phyloP scores from a whole-genome alignment of 2,113 vertebrate genomes.

The Lipophrys pholis region DNA sequence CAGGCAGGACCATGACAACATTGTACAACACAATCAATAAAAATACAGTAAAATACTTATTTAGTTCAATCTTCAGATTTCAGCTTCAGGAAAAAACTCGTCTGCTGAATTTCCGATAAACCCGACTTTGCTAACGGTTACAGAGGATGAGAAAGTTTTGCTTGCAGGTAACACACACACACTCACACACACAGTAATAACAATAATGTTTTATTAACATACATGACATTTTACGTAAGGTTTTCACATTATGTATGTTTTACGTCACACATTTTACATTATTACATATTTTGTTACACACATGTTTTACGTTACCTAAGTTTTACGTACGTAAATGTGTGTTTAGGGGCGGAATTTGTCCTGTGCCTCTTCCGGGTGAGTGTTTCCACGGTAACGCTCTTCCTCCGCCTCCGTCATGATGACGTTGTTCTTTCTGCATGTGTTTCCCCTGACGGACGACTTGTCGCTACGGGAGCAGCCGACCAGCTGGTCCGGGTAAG shows the following conservation, averaged over 20 bases:
- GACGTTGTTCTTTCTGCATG: constrained; percentile 76
- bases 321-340: too few relatives aligned
- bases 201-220: too few relatives aligned
- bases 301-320: too few relatives aligned
- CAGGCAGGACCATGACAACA: too few relatives aligned
- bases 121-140: constrained; percentile 74
- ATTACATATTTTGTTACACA: too few relatives aligned
- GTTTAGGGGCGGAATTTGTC: too few relatives aligned
- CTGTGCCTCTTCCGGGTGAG: constrained; percentile 77
- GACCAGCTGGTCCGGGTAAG: constrained; percentile 85
- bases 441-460: constrained; percentile 68
- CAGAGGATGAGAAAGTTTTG: constrained; percentile 83
- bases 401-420: constrained; percentile 78
- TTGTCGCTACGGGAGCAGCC: constrained; percentile 79
- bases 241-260: too few relatives aligned
- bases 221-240: too few relatives aligned
- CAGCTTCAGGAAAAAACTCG: constrained; percentile 52
- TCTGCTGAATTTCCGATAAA: constrained; percentile 76
- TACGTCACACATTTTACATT: too few relatives aligned
- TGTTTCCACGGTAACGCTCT: constrained; percentile 63
- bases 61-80: constrained; percentile 74
- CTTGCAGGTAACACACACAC: constrained; percentile 80
- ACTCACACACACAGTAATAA: too few relatives aligned
- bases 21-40: too few relatives aligned
- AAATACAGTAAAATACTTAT: too few relatives aligned